Evolutionary conservation across 2,888 invertebrate genomes (phyloP).

Genomic region (Aelia acuminata): DNA sequence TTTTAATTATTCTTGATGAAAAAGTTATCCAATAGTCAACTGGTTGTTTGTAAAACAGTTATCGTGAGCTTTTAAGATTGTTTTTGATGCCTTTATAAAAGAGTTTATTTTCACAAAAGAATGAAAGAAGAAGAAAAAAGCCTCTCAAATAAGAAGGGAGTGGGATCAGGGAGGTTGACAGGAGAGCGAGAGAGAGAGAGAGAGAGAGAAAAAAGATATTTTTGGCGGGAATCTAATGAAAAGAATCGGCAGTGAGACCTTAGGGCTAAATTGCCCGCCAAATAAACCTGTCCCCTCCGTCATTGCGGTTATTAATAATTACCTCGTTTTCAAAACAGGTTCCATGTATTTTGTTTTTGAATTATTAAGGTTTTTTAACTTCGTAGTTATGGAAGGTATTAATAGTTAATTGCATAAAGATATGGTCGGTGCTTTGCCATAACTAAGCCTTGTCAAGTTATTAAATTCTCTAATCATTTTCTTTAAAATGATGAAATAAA

Average conservation of each 20-base stretch:
- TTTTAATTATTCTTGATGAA: too few relatives aligned
- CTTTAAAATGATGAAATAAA: too few relatives aligned
- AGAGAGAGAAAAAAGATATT: neutral
- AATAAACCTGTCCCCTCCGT: neutral
- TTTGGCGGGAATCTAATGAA: conserved; percentile 29
- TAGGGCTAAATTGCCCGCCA: neutral
- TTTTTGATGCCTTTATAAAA: neutral
- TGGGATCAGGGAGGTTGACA: neutral
- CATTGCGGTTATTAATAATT: neutral
- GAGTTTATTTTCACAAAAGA: neutral
- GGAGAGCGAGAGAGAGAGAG: neutral
- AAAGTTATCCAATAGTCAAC: neutral
- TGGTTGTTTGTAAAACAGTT: neutral
- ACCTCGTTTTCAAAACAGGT: neutral
- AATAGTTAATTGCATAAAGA: too few relatives aligned
- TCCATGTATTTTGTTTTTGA: neutral
- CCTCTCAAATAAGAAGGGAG: neutral
- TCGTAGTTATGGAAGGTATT: too few relatives aligned
- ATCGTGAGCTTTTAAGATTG: neutral
- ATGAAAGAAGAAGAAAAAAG: neutral
- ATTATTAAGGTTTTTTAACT: neutral
- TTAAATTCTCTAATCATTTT: too few relatives aligned
- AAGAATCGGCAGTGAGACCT: neutral
- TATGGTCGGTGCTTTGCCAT: too few relatives aligned
- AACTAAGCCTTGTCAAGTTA: too few relatives aligned